Evolutionary conservation across 2,113 vertebrate genomes (phyloP).

Genomic region (Onychorhynchus coronatus): DNA sequence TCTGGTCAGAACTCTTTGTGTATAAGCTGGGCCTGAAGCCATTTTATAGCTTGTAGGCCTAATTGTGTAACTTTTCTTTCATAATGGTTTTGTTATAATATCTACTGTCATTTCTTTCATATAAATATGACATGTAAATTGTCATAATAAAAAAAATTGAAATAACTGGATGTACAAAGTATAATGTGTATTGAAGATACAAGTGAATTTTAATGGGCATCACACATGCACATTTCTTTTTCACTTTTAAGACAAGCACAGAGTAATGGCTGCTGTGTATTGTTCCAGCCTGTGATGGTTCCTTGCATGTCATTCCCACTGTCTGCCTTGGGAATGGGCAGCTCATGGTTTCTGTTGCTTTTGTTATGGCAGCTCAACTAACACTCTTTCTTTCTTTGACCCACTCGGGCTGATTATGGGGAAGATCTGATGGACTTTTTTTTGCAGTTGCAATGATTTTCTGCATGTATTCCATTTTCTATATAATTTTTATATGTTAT

Average conservation of each 20-base stretch:
- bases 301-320: background rate
- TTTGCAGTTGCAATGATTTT: background rate
- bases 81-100: conserved; percentile 85
- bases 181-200: conserved; percentile 53
- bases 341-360: background rate
- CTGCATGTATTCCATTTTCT: background rate
- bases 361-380: background rate
- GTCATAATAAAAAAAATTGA: conserved; percentile 88
- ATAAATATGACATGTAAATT: conserved; percentile 95
- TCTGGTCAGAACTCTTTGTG: conserved; percentile 77
- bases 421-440: background rate
- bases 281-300: accelerated
- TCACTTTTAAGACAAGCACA: background rate
- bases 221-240: accelerated
- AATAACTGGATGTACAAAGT: conserved; percentile 68
- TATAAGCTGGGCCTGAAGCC: conserved; percentile 78
- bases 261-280: background rate
- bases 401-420: background rate
- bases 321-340: background rate
- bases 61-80: conserved; percentile 82
- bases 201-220: background rate
- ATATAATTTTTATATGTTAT: background rate
- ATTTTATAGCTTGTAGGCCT: conserved; percentile 80
- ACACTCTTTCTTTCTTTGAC: background rate
- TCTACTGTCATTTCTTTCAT: conserved; percentile 89